Conservation (phyloP, 2,888 invertebrate species). For the Drosophila monieri region DNA sequence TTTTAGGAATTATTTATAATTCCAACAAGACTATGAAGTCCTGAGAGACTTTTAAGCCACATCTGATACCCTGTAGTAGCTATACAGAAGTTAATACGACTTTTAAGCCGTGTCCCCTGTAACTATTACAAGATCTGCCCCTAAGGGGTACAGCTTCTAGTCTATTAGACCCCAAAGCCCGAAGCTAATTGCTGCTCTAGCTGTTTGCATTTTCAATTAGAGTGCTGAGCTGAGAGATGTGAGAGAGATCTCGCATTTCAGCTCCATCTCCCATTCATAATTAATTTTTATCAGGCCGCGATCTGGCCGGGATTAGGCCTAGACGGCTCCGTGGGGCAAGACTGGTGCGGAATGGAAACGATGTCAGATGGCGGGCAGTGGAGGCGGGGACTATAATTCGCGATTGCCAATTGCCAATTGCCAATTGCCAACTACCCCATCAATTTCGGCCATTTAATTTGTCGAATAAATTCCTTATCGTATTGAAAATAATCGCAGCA, state of each 20-base stretch:
- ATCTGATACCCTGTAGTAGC: too few species aligned
- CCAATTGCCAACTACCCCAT: constrained; percentile 34
- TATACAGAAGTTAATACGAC: too few species aligned
- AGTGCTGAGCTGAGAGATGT: constrained; percentile 20
- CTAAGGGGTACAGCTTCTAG: background rate
- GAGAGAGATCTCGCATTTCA: constrained; percentile 22
- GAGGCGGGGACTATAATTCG: constrained; percentile 12
- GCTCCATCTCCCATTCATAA: constrained; percentile 57
- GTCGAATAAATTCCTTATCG: constrained; percentile 74
- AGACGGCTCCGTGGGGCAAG: constrained; percentile 12
- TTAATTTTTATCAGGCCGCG: constrained; percentile 66
- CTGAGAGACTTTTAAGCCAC: too few species aligned
- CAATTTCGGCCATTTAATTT: constrained; percentile 69
- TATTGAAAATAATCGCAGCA: constrained; percentile 54
- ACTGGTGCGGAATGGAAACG: constrained; percentile 53
- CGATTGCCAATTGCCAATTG: constrained; percentile 29
- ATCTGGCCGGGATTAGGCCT: constrained; percentile 67
- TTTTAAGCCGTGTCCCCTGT: too few species aligned
- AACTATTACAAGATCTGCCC: too few species aligned
- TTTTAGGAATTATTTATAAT: too few species aligned
- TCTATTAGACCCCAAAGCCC: too few species aligned
- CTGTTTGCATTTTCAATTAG: constrained; percentile 76
- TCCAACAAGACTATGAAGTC: too few species aligned
- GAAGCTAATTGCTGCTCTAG: constrained; percentile 31
- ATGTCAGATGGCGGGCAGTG: constrained; percentile 49